These are phyloP conservation scores for Ptychochromis oligacanthus DNA, from an alignment of 2,113 vertebrate genomes.

Conservation along the genomic window DNA sequence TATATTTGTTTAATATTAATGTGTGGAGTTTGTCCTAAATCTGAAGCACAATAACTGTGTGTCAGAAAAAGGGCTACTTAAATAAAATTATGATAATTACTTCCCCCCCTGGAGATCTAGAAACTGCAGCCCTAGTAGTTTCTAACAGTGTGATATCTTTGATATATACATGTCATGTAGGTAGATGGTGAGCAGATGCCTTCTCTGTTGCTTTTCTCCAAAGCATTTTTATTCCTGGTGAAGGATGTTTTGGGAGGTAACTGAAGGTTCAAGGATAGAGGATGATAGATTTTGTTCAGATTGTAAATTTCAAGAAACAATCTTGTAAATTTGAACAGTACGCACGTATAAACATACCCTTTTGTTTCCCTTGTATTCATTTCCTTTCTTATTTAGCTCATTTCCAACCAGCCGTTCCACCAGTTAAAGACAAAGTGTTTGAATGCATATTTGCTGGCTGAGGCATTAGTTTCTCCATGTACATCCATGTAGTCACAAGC, in stretches of 20 bases:
- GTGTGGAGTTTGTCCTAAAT: neutral
- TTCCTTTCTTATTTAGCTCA: neutral
- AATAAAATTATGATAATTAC: accelerated
- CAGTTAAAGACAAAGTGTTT: slow-evolving; percentile 14
- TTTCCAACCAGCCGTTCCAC: neutral
- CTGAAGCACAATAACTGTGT: neutral
- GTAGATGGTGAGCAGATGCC: neutral
- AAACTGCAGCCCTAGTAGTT: neutral
- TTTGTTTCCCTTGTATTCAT: neutral
- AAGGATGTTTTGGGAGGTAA: neutral
- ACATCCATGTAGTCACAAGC: slow-evolving; percentile 26
- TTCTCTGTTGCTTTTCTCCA: neutral
- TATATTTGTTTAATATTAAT: neutral
- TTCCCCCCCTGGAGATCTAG: neutral
- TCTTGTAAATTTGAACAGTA: neutral
- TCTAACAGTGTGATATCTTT: neutral
- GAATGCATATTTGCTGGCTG: slow-evolving; percentile 22
- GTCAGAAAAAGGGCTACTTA: neutral
- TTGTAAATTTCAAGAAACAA: neutral
- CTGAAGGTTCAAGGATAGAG: neutral
- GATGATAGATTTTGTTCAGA: neutral
- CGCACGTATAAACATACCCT: neutral
- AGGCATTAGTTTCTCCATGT: slow-evolving; percentile 34
- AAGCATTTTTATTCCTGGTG: neutral
- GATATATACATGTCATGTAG: neutral